These are phyloP conservation scores for Aspidiotus destructor DNA, from an alignment of 2,888 invertebrate species.

Conservation along the genomic window DNA sequence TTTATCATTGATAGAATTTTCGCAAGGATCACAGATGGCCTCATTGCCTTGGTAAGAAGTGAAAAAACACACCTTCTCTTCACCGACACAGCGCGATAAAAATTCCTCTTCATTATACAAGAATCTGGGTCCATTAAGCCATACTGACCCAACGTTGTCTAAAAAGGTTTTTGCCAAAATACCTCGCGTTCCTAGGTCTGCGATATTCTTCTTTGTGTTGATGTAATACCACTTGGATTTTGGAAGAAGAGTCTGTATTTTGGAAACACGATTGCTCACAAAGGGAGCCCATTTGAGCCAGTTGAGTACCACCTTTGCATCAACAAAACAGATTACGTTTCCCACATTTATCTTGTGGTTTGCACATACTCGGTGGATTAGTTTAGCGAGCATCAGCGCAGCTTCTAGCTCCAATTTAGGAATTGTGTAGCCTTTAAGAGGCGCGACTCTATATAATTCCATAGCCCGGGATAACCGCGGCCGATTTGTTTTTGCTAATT, in stretches of 20 bases:
- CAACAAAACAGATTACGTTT: background rate
- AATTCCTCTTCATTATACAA: too few species aligned
- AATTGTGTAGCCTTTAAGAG: background rate
- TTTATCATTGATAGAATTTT: too few species aligned
- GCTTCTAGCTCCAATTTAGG: slow-evolving; percentile 8
- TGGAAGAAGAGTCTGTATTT: background rate
- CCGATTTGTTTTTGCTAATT: too few species aligned
- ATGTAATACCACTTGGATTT: background rate
- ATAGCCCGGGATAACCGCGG: too few species aligned
- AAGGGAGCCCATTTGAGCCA: slow-evolving; percentile 2
- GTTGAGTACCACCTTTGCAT: background rate
- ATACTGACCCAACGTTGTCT: background rate
- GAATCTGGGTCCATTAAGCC: slow-evolving; percentile 4
- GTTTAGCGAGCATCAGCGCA: background rate
- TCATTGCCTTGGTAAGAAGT: too few species aligned
- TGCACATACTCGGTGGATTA: background rate
- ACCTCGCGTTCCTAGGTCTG: slow-evolving; percentile 8
- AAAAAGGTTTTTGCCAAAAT: background rate
- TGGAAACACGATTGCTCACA: slow-evolving; percentile 7
- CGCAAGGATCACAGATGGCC: too few species aligned
- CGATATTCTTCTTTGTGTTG: background rate
- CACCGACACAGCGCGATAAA: too few species aligned
- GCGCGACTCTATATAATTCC: background rate
- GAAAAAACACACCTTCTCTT: too few species aligned
- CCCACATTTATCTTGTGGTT: background rate